Conservation (phyloP, 2,113 vertebrate genomes). For the Dipodomys merriami region DNA sequence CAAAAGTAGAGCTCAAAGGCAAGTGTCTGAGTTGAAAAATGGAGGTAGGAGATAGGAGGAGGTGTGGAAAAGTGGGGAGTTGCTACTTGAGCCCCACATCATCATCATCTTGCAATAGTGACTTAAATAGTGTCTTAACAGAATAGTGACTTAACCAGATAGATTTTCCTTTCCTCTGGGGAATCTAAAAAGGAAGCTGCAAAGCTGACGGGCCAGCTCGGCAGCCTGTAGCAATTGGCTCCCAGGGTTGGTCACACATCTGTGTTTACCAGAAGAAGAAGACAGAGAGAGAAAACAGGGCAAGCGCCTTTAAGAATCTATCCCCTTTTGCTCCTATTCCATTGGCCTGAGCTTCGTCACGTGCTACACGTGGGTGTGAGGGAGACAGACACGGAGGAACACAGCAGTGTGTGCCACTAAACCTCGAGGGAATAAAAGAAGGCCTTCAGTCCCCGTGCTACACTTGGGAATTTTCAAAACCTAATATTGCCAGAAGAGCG, state of each 20-base stretch:
- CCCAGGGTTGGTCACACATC: background rate
- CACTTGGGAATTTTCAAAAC: background rate
- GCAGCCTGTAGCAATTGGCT: background rate
- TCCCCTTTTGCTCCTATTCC: background rate
- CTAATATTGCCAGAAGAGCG: background rate
- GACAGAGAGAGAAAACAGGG: background rate
- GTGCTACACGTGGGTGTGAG: background rate
- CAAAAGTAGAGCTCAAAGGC: background rate
- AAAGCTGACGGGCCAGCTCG: background rate
- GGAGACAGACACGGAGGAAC: too few species aligned
- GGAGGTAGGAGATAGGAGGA: background rate
- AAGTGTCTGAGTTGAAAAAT: background rate
- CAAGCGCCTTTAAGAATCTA: background rate
- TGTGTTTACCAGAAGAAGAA: background rate
- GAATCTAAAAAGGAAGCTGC: background rate
- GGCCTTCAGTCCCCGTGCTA: background rate
- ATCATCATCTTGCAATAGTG: background rate
- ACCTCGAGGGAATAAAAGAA: background rate
- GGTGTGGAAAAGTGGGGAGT: background rate
- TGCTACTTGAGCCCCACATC: background rate
- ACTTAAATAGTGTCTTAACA: background rate
- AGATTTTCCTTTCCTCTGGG: background rate
- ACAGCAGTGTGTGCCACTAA: background rate
- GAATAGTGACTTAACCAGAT: background rate
- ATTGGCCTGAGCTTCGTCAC: background rate